Percentiles rank a stretch among this genome's conserved stretches.
These are phyloP conservation scores for Chionoecetes opilio DNA, from an alignment of 1,140 invertebrate species.

Conservation along the genomic window DNA sequence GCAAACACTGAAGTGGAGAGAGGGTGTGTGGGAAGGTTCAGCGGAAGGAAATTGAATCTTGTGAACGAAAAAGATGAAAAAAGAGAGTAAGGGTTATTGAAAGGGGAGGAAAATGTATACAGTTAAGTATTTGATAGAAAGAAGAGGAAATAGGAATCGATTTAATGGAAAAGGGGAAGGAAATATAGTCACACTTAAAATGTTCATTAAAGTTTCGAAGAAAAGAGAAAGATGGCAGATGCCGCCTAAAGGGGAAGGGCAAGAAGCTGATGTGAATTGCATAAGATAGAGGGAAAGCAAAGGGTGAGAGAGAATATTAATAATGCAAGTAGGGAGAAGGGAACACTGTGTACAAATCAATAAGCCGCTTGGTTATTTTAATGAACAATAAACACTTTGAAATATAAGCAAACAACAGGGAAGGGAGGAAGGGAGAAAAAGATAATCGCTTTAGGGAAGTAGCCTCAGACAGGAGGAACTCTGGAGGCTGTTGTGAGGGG, in stretches of 20 bases:
- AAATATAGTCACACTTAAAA: neutral
- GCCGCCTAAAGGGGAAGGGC: neutral
- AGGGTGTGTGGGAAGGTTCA: neutral
- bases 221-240: neutral
- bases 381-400: constrained; percentile 30
- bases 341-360: neutral
- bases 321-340: constrained; percentile 7
- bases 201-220: neutral
- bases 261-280: neutral
- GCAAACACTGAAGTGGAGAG: neutral
- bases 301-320: constrained; percentile 7
- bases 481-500: neutral
- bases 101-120: neutral
- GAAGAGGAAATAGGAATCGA: neutral
- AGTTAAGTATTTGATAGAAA: neutral
- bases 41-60: neutral
- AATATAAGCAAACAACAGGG: neutral
- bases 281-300: constrained; percentile 21
- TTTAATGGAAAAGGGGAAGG: neutral
- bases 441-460: neutral
- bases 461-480: constrained; percentile 3
- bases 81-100: neutral
- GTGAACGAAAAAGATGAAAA: neutral
- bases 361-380: neutral
- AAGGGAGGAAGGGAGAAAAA: neutral